A percentile compares a stretch with the other conserved stretches of the same genome.
These are phyloP conservation scores for Rhinopomastus cyanomelas DNA, from an alignment of 2,113 vertebrate species.

Conservation along the genomic window DNA sequence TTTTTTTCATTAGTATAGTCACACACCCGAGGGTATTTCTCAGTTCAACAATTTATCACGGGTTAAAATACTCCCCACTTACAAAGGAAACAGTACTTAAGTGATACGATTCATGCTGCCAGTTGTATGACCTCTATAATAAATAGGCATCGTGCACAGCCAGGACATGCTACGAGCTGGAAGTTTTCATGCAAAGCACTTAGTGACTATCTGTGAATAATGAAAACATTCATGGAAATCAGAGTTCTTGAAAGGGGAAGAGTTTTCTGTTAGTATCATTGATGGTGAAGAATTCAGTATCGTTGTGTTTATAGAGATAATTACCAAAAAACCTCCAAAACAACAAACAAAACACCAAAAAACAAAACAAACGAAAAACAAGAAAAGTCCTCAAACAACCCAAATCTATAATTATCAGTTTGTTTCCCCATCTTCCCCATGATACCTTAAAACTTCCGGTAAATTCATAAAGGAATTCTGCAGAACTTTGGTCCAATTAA, in stretches of 20 bases:
- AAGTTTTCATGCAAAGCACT: constrained; percentile 3
- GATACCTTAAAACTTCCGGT: not conserved
- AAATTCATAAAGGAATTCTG: not conserved
- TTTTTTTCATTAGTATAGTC: not conserved
- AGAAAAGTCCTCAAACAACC: not conserved
- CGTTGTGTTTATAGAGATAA: not conserved
- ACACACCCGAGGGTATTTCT: not conserved
- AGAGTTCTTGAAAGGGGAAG: not conserved
- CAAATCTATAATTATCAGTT: not conserved
- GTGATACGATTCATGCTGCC: not conserved
- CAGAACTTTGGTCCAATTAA: not conserved
- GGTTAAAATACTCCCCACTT: not conserved
- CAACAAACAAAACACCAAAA: not conserved
- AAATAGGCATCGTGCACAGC: not conserved
- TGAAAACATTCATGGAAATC: not conserved
- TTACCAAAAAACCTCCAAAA: not conserved
- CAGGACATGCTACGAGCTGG: not conserved
- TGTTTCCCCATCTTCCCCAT: not conserved
- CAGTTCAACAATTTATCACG: not conserved
- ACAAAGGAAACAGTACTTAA: not conserved
- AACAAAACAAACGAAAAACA: not conserved
- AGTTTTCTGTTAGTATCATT: not conserved
- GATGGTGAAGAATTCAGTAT: not conserved
- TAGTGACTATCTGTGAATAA: not conserved
- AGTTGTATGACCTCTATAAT: not conserved